Conservation (phyloP, 30 jellyfish, hydroid and myxozoan genomes). For the Kudoa iwatai region DNA sequence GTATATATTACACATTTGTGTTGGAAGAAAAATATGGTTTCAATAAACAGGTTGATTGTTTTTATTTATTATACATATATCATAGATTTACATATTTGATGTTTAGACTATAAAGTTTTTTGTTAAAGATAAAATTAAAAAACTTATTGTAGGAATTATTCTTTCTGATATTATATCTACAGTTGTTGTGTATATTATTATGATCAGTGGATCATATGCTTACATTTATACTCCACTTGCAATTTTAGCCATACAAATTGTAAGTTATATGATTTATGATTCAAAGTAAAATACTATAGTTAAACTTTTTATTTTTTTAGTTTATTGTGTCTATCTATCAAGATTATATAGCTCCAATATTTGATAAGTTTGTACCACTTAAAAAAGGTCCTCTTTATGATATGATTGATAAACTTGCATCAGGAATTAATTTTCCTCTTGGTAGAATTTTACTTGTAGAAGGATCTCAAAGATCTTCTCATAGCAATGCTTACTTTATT, state of each 20-base stretch:
- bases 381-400: constrained; percentile 32
- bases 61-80: background rate
- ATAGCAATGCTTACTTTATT: constrained; percentile 77
- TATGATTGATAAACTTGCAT: constrained; percentile 30
- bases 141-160: constrained; percentile 9
- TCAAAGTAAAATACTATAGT: background rate
- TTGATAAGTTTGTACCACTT: constrained; percentile 42
- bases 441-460: constrained; percentile 44
- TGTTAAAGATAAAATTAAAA: constrained; percentile 43
- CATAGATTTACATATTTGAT: background rate
- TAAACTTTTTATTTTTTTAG: constrained; percentile 2
- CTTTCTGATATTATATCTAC: constrained; percentile 26
- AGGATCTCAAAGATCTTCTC: constrained; percentile 83
- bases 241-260: constrained; percentile 20
- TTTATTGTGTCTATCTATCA: constrained; percentile 49
- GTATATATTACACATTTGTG: constrained; percentile 35
- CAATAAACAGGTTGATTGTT: constrained; percentile 24
- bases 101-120: constrained; percentile 41
- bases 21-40: constrained; percentile 67
- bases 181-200: constrained; percentile 20
- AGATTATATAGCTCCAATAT: constrained; percentile 80
- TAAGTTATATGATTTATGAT: constrained; percentile 2
- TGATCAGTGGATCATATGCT: constrained; percentile 39
- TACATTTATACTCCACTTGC: constrained; percentile 37
- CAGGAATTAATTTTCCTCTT: constrained; percentile 29